Evolutionary conservation across 2,113 vertebrate genomes (phyloP).

Genomic region (Cettia cetti): DNA sequence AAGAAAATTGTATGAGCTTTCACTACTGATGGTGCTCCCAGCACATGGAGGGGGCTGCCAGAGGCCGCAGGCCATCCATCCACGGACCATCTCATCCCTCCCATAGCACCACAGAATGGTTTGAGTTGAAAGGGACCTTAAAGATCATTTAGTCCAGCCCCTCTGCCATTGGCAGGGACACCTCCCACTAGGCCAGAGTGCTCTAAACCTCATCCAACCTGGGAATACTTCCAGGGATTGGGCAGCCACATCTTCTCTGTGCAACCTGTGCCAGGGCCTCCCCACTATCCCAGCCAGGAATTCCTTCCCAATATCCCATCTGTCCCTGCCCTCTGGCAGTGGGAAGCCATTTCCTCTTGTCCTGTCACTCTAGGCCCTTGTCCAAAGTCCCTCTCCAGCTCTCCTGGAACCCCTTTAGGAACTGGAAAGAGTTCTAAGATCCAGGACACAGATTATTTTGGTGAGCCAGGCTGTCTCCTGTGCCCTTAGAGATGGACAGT

Average conservation of each 20-base stretch:
- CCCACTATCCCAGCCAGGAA: neutral
- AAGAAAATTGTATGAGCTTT: neutral
- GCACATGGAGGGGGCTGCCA: neutral
- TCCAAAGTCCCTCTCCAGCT: neutral
- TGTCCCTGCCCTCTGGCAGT: fast-evolving
- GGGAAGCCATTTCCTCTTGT: neutral
- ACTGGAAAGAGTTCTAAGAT: neutral
- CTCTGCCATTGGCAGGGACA: neutral
- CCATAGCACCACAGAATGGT: neutral
- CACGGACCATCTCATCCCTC: no score
- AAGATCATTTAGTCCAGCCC: neutral
- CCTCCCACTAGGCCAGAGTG: fast-evolving
- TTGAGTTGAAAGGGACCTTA: neutral
- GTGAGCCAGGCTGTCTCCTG: neutral
- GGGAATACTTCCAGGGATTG: neutral
- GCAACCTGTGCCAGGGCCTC: neutral
- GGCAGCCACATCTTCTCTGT: neutral
- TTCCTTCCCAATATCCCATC: neutral
- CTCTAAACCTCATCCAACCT: neutral
- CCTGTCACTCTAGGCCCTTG: neutral
- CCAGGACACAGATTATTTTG: neutral
- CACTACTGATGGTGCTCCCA: fast-evolving
- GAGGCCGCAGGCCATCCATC: neutral
- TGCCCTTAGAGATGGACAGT: fast-evolving
- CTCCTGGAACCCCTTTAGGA: neutral